Conservation (phyloP, 2,113 vertebrate species). For the Pelecanus crispus region DNA sequence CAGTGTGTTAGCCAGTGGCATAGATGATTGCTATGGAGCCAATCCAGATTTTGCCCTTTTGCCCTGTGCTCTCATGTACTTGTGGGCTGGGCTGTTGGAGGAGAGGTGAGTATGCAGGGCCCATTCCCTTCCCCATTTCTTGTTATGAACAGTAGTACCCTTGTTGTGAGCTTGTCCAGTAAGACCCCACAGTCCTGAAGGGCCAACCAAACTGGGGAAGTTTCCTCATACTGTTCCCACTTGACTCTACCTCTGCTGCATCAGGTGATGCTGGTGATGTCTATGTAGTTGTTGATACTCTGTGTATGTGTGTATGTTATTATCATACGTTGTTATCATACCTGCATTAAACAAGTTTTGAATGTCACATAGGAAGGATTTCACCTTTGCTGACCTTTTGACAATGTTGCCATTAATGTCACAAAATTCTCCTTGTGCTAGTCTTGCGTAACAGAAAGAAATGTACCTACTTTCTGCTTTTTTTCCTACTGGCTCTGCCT, state of each 20-base stretch:
- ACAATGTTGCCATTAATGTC: not conserved
- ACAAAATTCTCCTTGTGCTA: not conserved
- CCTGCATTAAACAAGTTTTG: not conserved
- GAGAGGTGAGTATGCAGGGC: conserved; percentile 69
- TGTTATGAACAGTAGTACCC: not conserved
- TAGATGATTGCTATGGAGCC: conserved; percentile 64
- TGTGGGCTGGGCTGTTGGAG: conserved; percentile 79
- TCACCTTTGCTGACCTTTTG: not conserved
- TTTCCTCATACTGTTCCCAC: not conserved
- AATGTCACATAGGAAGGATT: not conserved
- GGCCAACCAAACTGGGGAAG: not conserved
- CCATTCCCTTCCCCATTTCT: not conserved
- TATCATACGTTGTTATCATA: not conserved
- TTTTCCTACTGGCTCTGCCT: not conserved
- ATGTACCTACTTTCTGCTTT: not conserved
- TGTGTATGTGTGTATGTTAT: not conserved
- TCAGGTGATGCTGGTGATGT: not conserved
- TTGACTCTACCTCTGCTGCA: not conserved
- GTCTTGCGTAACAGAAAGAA: not conserved
- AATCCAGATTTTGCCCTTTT: conserved; percentile 2
- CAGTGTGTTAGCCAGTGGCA: conserved; percentile 21
- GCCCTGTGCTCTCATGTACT: conserved; percentile 68
- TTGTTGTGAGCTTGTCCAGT: not conserved
- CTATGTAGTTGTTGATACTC: not conserved
- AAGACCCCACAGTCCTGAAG: not conserved